These are phyloP conservation scores for Anolis apletophallus DNA, from an alignment of 2,797 vertebrate genomes.

Conservation along the genomic window DNA sequence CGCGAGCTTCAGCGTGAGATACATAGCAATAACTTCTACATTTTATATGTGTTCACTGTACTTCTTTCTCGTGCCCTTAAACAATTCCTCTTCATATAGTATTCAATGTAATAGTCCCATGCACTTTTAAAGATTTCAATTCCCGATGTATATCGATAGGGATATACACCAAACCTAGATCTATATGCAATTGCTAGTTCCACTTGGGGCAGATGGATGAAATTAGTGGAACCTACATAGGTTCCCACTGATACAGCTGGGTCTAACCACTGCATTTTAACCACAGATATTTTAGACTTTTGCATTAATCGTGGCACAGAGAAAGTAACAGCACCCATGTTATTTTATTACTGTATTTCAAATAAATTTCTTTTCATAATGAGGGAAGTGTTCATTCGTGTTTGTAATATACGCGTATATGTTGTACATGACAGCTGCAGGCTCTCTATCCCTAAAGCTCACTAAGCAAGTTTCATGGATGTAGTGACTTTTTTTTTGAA, in stretches of 20 bases:
- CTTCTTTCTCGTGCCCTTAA: neutral
- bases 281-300: neutral
- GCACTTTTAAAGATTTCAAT: neutral
- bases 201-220: too few relatives aligned
- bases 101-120: neutral
- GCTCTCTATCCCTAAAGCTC: neutral
- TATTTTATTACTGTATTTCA: neutral
- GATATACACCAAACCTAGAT: neutral
- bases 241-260: too few relatives aligned
- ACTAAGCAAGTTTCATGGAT: neutral
- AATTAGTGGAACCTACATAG: too few relatives aligned
- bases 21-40: neutral
- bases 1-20: neutral
- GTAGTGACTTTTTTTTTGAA: neutral
- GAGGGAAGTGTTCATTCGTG: neutral
- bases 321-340: neutral
- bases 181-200: too few relatives aligned
- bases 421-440: neutral
- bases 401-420: neutral
- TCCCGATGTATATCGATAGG: neutral
- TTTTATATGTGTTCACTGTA: neutral
- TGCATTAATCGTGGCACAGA: neutral
- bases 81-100: neutral
- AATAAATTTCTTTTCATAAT: conserved; percentile 5
- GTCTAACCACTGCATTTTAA: neutral